Conservation (phyloP, 2,113 vertebrate genomes). For the Puffinus mauretanicus region DNA sequence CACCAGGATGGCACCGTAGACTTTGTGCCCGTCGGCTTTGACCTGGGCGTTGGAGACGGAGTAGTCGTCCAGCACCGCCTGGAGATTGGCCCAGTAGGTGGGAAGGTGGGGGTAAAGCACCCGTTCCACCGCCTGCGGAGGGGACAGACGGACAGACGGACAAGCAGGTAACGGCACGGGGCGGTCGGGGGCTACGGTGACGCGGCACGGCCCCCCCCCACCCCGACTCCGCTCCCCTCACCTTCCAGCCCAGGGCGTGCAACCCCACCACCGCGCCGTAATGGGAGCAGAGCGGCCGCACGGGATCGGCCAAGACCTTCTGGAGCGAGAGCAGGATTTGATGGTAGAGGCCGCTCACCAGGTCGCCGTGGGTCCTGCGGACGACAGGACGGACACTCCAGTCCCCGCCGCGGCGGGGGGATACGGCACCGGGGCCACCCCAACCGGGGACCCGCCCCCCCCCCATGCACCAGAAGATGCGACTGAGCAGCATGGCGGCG, state of each 20-base stretch:
- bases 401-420: no score
- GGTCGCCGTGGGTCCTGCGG: slow-evolving; percentile 86
- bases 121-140: slow-evolving; percentile 83
- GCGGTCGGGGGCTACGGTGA: not conserved
- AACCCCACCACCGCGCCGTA: slow-evolving; percentile 92
- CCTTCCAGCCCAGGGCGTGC: slow-evolving; percentile 92
- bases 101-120: slow-evolving; percentile 90
- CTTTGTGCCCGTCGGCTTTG: slow-evolving; percentile 92
- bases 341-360: slow-evolving; percentile 87
- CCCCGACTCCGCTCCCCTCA: slow-evolving; percentile 24
- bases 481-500: slow-evolving; percentile 88
- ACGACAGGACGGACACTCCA: not conserved
- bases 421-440: no score
- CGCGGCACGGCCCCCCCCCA: no score
- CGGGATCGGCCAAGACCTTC: slow-evolving; percentile 89
- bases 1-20: slow-evolving; percentile 92
- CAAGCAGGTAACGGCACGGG: not conserved
- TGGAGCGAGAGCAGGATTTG: slow-evolving; percentile 91
- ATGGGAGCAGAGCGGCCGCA: slow-evolving; percentile 91
- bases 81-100: slow-evolving; percentile 91
- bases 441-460: not conserved
- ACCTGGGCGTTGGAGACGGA: slow-evolving; percentile 93
- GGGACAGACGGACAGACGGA: not conserved
- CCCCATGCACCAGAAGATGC: slow-evolving; percentile 84
- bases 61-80: slow-evolving; percentile 89